These are phyloP conservation scores for Asbolus verrucosus DNA, from an alignment of 1,140 invertebrate species.

Conservation along the genomic window DNA sequence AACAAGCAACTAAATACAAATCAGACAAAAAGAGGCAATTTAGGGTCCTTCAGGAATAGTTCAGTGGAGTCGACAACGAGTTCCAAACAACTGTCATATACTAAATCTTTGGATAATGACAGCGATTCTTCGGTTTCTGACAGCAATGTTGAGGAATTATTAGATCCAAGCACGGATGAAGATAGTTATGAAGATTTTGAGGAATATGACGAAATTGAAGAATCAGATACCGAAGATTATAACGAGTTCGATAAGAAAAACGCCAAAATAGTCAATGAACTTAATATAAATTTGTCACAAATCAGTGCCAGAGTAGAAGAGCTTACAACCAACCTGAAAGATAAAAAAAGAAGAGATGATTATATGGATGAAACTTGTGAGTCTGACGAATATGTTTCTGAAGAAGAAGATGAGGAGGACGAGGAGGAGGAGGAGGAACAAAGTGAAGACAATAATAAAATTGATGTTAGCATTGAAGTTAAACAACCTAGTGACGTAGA, in stretches of 20 bases:
- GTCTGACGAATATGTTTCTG: conserved; percentile 55
- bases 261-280: conserved; percentile 45
- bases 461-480: conserved; percentile 54
- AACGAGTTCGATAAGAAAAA: conserved; percentile 55
- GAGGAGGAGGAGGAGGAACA: conserved; percentile 54
- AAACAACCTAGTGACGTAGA: conserved; percentile 60
- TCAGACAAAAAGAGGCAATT: conserved; percentile 46
- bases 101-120: conserved; percentile 65
- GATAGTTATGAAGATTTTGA: conserved; percentile 59
- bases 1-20: conserved; percentile 41
- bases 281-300: conserved; percentile 54
- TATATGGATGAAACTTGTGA: conserved; percentile 61
- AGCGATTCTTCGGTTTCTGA: conserved; percentile 66
- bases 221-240: conserved; percentile 55
- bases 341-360: conserved; percentile 43
- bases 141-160: conserved; percentile 64
- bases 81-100: conserved; percentile 63
- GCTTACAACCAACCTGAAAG: conserved; percentile 48
- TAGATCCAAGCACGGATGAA: conserved; percentile 60
- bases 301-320: conserved; percentile 50
- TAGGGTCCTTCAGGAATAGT: conserved; percentile 53
- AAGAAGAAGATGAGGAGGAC: conserved; percentile 54
- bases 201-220: conserved; percentile 55
- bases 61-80: conserved; percentile 63
- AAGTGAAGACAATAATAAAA: conserved; percentile 58